Evolutionary conservation across 2,888 invertebrate species (phyloP).

Genomic region (Epistrophe eligans): DNA sequence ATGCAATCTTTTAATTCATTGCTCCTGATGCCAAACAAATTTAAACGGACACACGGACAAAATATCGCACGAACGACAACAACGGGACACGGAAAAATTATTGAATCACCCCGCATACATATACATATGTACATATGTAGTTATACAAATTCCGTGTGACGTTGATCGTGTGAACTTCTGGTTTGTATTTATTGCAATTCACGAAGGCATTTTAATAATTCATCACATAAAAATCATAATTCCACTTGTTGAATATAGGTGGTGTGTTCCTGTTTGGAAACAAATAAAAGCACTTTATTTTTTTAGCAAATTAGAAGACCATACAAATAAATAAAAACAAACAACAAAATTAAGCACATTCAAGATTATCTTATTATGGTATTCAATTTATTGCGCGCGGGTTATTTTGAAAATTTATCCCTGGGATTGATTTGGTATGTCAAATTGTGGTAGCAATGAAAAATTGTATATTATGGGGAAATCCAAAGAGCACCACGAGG

Average conservation of each 20-base stretch:
- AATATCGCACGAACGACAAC: background rate
- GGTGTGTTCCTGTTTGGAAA: constrained; percentile 53
- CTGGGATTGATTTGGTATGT: constrained; percentile 33
- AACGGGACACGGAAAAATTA: background rate
- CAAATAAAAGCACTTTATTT: constrained; percentile 25
- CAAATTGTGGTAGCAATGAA: background rate
- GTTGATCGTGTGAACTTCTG: constrained; percentile 9
- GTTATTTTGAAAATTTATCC: constrained; percentile 21
- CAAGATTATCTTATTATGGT: background rate
- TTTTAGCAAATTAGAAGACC: background rate
- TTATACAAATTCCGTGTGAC: background rate
- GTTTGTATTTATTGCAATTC: constrained; percentile 16
- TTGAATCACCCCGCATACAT: constrained; percentile 55
- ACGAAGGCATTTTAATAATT: constrained; percentile 16
- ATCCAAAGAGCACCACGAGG: constrained; percentile 31
- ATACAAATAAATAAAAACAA: background rate
- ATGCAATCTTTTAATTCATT: constrained; percentile 55
- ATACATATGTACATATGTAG: too few species aligned
- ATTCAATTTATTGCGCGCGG: constrained; percentile 23
- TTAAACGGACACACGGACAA: background rate
- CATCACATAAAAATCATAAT: constrained; percentile 58
- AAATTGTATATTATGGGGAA: constrained; percentile 32
- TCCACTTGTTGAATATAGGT: constrained; percentile 64
- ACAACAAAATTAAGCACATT: constrained; percentile 19
- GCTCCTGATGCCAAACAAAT: constrained; percentile 20